Evolutionary conservation across 2,113 vertebrate genomes (phyloP), one percentile per base, ranked within the genome.

Genomic region (Zeus faber): DNA sequence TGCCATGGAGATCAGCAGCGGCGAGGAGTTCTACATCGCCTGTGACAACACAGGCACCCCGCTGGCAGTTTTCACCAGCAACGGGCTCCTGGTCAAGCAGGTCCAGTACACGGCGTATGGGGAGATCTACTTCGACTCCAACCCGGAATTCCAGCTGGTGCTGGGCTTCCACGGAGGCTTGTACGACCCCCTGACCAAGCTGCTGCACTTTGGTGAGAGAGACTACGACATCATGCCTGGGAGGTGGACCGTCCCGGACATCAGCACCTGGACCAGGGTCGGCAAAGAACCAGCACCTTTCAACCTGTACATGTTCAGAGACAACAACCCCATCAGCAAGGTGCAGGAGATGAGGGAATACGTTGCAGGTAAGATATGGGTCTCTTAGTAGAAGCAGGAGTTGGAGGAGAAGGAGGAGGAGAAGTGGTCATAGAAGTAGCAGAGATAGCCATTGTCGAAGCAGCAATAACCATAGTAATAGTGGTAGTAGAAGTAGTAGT

Each of bases 261-360:
- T 97, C 61, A 92, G 92, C 47, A 83, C 93, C 18, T 97, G 93
- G 95, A 94, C 93, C 64, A 90, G 79, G 48, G 89, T 97, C 39
- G 92, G 92, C 65, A 94, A 90, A 52, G 93, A 99, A 58, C 94
- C 96, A 0, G 88, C 90, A 35, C 97, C 96, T 27, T 99, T 99
- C 72, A 99, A 98, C 79, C 81, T 99, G n/a, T 99, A 99, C 72
- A 98, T 97, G 92, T 99, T 99, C 79, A 88, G 92, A 74, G 97
- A 95, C 79, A 99, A 99, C 74, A 97, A 99, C 56, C 97, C 97
- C 5, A 93, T 97, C 76, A 98, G 97, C 87, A 97, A 97, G 86
- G 93, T 96, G 70, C 93, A 96, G 0, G 91, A 98, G 58, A 88
- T 98, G 26, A 93, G 92, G 82, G 95, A 98, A 50, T 99, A 98